phyloP scores from a whole-genome alignment of 1,140 invertebrate species.

The Euwallacea fornicatus region DNA sequence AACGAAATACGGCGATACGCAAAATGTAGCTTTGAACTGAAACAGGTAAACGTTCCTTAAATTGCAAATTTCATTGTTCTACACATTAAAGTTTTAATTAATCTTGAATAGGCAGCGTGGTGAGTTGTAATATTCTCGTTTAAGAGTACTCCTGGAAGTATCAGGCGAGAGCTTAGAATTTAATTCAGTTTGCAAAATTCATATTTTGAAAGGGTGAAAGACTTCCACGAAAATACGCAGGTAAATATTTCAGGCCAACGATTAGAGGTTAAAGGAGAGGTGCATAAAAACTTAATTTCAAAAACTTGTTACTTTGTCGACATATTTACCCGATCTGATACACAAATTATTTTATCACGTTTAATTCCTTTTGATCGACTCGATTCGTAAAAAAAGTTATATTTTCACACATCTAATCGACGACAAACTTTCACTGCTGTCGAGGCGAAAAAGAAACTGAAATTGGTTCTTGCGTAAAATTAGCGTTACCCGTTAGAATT shows the following conservation, averaged over 20 bases:
- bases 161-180: background rate
- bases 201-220: slow-evolving; percentile 2
- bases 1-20: too few relatives aligned
- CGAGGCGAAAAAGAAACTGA: background rate
- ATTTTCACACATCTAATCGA: background rate
- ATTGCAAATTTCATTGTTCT: background rate
- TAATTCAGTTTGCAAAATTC: slow-evolving; percentile 1
- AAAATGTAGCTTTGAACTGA: too few relatives aligned
- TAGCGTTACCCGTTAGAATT: background rate
- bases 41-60: background rate
- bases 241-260: background rate
- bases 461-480: slow-evolving; percentile 4
- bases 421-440: background rate
- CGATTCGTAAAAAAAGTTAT: too few relatives aligned
- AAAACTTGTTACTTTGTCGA: too few relatives aligned
- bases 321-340: too few relatives aligned
- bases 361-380: too few relatives aligned
- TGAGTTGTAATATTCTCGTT: too few relatives aligned
- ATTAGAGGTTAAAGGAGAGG: background rate
- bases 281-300: too few relatives aligned
- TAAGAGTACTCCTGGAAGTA: too few relatives aligned
- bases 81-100: too few relatives aligned
- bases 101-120: too few relatives aligned
- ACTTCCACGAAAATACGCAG: background rate
- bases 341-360: too few relatives aligned